Percentiles rank a stretch among this genome's conserved stretches.
phyloP scores from a whole-genome alignment of 2,113 vertebrate genomes.

The Pipa parva region DNA sequence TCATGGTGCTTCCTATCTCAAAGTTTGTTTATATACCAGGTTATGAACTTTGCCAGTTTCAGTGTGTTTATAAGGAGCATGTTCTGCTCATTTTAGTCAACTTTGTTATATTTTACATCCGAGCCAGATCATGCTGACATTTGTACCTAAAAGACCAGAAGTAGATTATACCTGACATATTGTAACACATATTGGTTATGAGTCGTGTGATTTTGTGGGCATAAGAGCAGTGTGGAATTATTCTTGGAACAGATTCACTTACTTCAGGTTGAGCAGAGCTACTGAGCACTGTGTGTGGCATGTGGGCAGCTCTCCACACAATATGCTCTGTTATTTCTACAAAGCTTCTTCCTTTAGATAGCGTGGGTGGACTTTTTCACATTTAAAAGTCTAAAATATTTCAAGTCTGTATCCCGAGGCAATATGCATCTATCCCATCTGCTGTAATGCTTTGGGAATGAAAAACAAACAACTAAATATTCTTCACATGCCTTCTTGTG shows the following conservation, averaged over 20 bases:
- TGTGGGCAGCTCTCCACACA: constrained; percentile 30
- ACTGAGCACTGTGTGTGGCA: constrained; percentile 26
- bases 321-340: constrained; percentile 30
- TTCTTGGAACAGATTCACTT: constrained; percentile 31
- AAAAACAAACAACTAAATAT: constrained; percentile 3
- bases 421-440: constrained; percentile 11
- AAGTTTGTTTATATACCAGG: too few species aligned
- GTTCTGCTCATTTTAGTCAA: background rate
- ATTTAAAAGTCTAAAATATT: constrained; percentile 29
- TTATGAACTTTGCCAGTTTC: too few species aligned
- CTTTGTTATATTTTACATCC: background rate
- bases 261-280: constrained; percentile 16
- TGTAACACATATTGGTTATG: constrained; percentile 5
- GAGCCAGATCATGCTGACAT: background rate
- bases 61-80: too few species aligned
- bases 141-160: background rate
- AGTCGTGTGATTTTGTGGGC: constrained; percentile 23
- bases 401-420: constrained; percentile 9
- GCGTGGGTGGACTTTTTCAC: constrained; percentile 31
- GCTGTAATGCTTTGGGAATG: constrained; percentile 8
- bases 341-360: constrained; percentile 26
- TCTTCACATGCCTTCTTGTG: constrained; percentile 9
- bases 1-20: too few species aligned
- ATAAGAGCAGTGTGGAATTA: constrained; percentile 20
- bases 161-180: background rate